A percentile compares a stretch with the other conserved stretches of the same genome.
These are phyloP conservation scores for Phasia obesa DNA, from an alignment of 2,888 invertebrate species.

Conservation along the genomic window DNA sequence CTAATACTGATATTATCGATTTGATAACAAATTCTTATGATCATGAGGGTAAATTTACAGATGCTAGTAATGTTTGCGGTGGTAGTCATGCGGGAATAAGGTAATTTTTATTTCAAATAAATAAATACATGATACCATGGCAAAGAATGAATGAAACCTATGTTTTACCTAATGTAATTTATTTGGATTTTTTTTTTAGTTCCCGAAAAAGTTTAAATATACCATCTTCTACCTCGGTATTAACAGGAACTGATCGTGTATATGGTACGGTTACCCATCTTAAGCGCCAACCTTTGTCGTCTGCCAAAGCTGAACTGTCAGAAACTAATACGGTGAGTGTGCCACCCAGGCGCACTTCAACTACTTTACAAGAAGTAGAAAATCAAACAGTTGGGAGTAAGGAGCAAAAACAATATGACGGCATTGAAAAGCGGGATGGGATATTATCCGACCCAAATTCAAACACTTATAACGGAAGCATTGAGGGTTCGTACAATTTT, in stretches of 20 bases:
- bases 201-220: conserved; percentile 79
- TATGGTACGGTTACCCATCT: conserved; percentile 72
- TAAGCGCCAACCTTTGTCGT: conserved; percentile 75
- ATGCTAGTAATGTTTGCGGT: conserved; percentile 7
- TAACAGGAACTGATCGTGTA: conserved; percentile 55
- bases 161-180: too few relatives aligned
- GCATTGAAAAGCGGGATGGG: conserved; percentile 66
- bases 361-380: conserved; percentile 72
- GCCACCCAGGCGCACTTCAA: conserved; percentile 72
- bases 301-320: conserved; percentile 63
- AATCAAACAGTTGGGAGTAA: conserved; percentile 35
- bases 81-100: conserved; percentile 42
- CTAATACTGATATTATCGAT: conserved; percentile 76
- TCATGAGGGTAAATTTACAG: conserved; percentile 20
- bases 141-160: background rate
- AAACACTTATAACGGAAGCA: conserved; percentile 65
- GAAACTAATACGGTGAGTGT: conserved; percentile 17
- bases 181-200: too few relatives aligned
- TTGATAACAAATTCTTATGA: conserved; percentile 70
- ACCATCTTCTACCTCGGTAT: conserved; percentile 71
- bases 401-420: conserved; percentile 25
- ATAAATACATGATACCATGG: background rate
- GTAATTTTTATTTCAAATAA: conserved; percentile 32
- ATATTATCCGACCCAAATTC: conserved; percentile 67
- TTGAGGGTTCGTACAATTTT: conserved; percentile 49